Conservation (phyloP, 2,797 vertebrate genomes). For the Acropternis orthonyx region DNA sequence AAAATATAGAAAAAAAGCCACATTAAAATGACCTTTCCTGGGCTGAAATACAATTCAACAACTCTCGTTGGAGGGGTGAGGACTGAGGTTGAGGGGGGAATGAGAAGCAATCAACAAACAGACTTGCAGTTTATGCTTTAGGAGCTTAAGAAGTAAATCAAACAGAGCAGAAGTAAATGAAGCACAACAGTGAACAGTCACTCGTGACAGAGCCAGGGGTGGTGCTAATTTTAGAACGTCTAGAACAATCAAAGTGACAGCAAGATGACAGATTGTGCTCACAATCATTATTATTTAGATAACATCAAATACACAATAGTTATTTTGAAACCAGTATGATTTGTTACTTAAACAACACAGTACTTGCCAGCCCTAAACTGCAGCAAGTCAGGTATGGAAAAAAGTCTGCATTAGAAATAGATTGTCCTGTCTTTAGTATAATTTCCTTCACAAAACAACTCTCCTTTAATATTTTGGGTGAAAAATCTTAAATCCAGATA, state of each 20-base stretch:
- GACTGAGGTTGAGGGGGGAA: fast-evolving
- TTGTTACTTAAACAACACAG: background rate
- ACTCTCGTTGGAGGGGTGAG: background rate
- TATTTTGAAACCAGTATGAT: background rate
- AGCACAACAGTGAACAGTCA: background rate
- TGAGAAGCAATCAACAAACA: background rate
- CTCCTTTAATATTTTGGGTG: background rate
- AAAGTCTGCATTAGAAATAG: background rate
- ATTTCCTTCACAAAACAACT: background rate
- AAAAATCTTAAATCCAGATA: background rate
- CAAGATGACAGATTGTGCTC: background rate
- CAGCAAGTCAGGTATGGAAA: background rate
- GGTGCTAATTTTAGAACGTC: background rate
- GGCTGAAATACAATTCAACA: background rate
- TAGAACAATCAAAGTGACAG: background rate
- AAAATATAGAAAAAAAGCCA: background rate
- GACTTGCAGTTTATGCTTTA: background rate
- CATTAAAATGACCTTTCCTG: background rate
- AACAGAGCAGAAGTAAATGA: background rate
- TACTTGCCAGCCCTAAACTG: background rate
- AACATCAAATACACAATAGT: background rate
- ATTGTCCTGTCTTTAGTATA: background rate
- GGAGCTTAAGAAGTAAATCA: background rate
- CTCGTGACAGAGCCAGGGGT: background rate
- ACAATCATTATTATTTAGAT: background rate